These are phyloP conservation scores for Cotesia glomerata DNA, from an alignment of 1,140 invertebrate genomes.

Conservation along the genomic window DNA sequence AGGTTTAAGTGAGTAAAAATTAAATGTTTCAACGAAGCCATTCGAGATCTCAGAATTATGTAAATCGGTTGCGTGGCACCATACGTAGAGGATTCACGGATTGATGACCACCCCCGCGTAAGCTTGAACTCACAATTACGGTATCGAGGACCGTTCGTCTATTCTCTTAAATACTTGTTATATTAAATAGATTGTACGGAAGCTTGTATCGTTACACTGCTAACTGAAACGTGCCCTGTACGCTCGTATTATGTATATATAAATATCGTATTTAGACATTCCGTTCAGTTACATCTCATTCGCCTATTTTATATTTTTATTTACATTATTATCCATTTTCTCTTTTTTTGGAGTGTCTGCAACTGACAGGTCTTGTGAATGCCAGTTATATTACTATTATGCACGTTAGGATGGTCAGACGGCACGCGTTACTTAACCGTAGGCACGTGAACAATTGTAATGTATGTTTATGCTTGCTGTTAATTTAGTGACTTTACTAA, in stretches of 20 bases:
- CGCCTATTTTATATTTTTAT: conserved; percentile 6
- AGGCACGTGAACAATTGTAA: conserved; percentile 25
- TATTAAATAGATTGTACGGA: background rate
- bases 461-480: background rate
- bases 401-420: conserved; percentile 9
- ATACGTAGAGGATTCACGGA: conserved; percentile 27
- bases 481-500: background rate
- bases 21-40: conserved; percentile 3
- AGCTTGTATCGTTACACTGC: background rate
- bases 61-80: conserved; percentile 14
- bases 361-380: background rate
- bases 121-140: conserved; percentile 25
- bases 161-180: background rate
- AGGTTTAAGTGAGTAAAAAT: conserved; percentile 5
- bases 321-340: background rate
- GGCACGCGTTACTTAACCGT: conserved; percentile 22
- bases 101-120: conserved; percentile 25
- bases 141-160: conserved; percentile 18
- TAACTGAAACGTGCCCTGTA: conserved; percentile 6
- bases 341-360: background rate
- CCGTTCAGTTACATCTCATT: conserved; percentile 26
- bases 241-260: too few species aligned
- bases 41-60: conserved; percentile 22
- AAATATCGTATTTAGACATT: conserved; percentile 1
- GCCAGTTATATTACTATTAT: too few species aligned